Conservation (phyloP, 2,797 vertebrate genomes). For the Catamblyrhynchus diadema region DNA sequence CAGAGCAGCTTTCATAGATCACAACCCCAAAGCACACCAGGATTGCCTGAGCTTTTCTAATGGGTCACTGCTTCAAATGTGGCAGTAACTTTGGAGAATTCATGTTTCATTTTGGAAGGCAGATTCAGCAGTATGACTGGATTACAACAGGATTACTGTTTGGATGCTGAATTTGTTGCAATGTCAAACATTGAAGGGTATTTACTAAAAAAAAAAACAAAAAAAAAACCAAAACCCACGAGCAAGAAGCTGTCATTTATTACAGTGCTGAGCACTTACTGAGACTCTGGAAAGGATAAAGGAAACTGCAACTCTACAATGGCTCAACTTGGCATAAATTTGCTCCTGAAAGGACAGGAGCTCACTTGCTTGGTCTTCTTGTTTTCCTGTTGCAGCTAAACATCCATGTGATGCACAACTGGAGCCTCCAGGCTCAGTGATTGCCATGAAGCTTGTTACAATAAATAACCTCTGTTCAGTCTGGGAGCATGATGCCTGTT, state of each 20-base stretch:
- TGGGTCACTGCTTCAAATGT: background rate
- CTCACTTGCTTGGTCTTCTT: background rate
- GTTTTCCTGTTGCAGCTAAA: background rate
- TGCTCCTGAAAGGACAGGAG: background rate
- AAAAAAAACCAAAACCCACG: background rate
- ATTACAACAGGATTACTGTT: background rate
- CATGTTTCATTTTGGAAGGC: background rate
- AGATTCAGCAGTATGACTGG: background rate
- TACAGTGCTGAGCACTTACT: background rate
- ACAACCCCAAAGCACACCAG: background rate
- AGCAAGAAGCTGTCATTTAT: background rate
- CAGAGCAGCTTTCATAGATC: background rate
- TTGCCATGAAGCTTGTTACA: background rate
- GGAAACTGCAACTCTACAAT: background rate
- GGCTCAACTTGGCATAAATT: background rate
- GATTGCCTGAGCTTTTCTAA: background rate
- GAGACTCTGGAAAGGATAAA: background rate
- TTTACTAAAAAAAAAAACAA: background rate
- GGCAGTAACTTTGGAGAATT: background rate
- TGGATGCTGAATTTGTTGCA: background rate
- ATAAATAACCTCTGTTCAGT: background rate
- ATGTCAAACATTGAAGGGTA: background rate
- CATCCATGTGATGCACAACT: background rate
- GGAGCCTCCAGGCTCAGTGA: background rate
- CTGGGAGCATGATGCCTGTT: background rate